Evolutionary conservation across 2,888 invertebrate genomes (phyloP), one percentile per base, ranked within the genome.

Genomic region (Hydrotaea diabolus): DNA sequence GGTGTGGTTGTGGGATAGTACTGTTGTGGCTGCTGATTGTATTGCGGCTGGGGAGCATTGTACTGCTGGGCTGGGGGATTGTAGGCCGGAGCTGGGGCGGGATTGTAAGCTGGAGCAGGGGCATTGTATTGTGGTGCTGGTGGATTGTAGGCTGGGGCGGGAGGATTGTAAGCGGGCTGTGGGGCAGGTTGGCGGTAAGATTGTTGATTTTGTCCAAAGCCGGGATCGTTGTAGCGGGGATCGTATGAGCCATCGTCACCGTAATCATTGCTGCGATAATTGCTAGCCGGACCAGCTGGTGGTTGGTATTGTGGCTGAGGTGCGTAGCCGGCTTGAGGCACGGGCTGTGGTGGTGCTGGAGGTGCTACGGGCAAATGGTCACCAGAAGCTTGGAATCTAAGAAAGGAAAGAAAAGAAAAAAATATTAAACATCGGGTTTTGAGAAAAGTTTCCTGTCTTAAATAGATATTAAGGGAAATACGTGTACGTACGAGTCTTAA

Each of bases 301-400:
- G 92, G 91, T 87, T 93, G 93, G 72, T 92, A 92, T 87, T 93
- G 93, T 9, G 91, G 92, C 87, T 93, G 93, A 23, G 93, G 92
- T 86, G 92, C 92, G 81, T 93, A 92, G 87, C 93, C 93, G 53
- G 94, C 93, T 2, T 94, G 94, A 74, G 94, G 94, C 15, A 93
- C 93, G 86, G 92, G 89, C 89, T 92, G 91, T 89, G 92, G 91
- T 87, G 92, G 94, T 9, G 94, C 93, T 84, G 93, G 93, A 81
- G 94, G 94, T 9, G 94, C 95, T 80, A 95, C 95, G 64, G 95
- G 96, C 89, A 96, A 94, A 91, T 96, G 96, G 89, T 97, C 97
- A 39, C 97, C 97, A 69, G 93, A 93, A 9, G 97, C 97, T 93
- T 95, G 95, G 94, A 95, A 96, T 89, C 95, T 93, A 82, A 85